Conservation (phyloP, 1,140 invertebrate genomes). For the Caenorhabditis inopinata region DNA sequence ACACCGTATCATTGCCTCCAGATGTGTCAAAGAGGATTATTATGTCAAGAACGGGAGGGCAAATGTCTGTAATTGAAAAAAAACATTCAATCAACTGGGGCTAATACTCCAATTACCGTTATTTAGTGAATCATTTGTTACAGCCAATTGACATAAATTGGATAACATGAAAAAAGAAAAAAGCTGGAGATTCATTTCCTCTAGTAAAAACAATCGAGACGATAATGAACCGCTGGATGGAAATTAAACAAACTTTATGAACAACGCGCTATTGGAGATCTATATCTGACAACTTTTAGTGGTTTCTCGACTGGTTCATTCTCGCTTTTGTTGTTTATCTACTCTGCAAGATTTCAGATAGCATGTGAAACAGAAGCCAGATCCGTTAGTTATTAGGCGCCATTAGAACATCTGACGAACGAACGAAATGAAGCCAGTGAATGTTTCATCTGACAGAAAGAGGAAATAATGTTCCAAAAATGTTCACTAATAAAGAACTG, state of each 20-base stretch:
- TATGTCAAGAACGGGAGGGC: slow-evolving; percentile 6
- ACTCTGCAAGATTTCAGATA: not conserved
- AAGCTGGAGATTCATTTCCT: not conserved
- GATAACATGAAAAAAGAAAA: not conserved
- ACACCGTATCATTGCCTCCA: slow-evolving; percentile 2
- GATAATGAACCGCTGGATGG: not conserved
- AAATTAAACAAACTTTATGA: slow-evolving; percentile 30
- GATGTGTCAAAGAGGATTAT: slow-evolving; percentile 24
- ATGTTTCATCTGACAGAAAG: too few relatives aligned
- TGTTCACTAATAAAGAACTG: too few relatives aligned
- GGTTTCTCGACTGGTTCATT: slow-evolving; percentile 30
- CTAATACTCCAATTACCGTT: not conserved
- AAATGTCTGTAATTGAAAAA: not conserved
- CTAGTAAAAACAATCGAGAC: not conserved
- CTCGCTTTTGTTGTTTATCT: slow-evolving; percentile 9
- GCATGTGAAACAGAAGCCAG: slow-evolving; percentile 12
- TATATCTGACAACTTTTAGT: not conserved
- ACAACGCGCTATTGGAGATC: not conserved
- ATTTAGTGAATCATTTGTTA: not conserved
- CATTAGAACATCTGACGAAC: too few relatives aligned
- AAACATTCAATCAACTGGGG: too few relatives aligned
- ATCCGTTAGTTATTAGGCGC: not conserved
- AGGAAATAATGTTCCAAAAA: too few relatives aligned
- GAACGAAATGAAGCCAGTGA: too few relatives aligned
- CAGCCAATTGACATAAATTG: not conserved